Percentiles rank a stretch among this genome's conserved stretches.
These are phyloP conservation scores for Melanaphis sacchari DNA, from an alignment of 1,140 invertebrate species.

Conservation along the genomic window DNA sequence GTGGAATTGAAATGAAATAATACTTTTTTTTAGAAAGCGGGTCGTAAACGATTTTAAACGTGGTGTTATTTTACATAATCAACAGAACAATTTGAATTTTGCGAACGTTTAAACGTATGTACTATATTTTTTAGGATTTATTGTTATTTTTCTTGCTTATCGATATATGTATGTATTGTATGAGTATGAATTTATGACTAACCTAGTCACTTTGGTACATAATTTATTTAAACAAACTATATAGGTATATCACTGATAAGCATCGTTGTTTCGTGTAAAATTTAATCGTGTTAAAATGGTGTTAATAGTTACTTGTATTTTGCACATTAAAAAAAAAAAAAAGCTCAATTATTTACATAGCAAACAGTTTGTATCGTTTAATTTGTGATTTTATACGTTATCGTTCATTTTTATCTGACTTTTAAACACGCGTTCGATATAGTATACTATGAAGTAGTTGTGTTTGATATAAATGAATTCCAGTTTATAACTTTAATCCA, in stretches of 20 bases:
- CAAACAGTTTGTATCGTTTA: neutral
- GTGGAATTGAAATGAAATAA: neutral
- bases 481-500: neutral
- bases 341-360: neutral
- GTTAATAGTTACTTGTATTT: neutral
- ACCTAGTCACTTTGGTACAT: too few relatives aligned
- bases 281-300: neutral
- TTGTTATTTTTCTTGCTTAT: neutral
- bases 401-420: neutral
- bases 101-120: neutral
- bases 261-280: neutral
- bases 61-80: neutral
- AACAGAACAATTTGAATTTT: neutral
- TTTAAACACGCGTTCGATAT: neutral
- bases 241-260: neutral
- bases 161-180: neutral
- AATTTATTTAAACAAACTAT: neutral
- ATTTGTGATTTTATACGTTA: neutral
- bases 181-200: neutral
- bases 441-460: neutral
- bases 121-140: neutral
- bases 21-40: neutral
- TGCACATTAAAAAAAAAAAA: conserved; percentile 1
- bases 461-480: neutral
- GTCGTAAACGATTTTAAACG: neutral